Evolutionary conservation across 1,140 invertebrate genomes (phyloP).

Genomic region (Goniozus legneri): DNA sequence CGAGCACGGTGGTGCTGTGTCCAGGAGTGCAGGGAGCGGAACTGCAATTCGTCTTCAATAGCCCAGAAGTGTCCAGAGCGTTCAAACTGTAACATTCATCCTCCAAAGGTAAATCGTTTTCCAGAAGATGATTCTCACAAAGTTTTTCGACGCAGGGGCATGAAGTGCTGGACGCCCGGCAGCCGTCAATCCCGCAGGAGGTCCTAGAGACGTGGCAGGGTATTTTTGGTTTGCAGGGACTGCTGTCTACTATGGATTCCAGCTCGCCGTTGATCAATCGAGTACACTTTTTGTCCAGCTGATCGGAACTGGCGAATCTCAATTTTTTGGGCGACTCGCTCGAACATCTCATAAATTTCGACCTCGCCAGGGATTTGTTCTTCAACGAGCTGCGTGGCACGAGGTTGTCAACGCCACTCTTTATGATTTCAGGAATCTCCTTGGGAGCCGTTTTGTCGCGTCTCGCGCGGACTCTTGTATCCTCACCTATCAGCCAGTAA

Average conservation of each 20-base stretch:
- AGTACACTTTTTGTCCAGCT: conserved; percentile 50
- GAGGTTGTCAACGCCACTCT: conserved; percentile 24
- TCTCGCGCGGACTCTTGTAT: conserved; percentile 54
- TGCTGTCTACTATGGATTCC: conserved; percentile 53
- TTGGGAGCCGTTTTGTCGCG: conserved; percentile 55
- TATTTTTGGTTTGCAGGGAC: conserved; percentile 46
- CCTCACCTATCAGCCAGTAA: conserved; percentile 82
- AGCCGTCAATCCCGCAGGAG: conserved; percentile 46
- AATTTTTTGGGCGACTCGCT: conserved; percentile 79
- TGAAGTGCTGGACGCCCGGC: conserved; percentile 56
- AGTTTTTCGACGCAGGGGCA: conserved; percentile 63
- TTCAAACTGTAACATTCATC: neutral
- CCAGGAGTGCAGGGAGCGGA: conserved; percentile 55
- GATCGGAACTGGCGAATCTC: conserved; percentile 69
- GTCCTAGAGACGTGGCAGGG: conserved; percentile 22
- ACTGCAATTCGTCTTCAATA: conserved; percentile 30
- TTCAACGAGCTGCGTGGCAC: conserved; percentile 66
- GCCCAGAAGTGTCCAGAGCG: no score
- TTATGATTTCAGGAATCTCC: conserved; percentile 33
- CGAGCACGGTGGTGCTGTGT: conserved; percentile 28
- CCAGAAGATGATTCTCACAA: conserved; percentile 20
- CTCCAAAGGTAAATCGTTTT: neutral
- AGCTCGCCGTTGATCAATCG: conserved; percentile 29
- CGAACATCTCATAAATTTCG: conserved; percentile 60
- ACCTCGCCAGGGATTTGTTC: conserved; percentile 48